These are phyloP conservation scores for Aleiodes leptofemur DNA, from an alignment of 2,888 invertebrate species.

Conservation along the genomic window DNA sequence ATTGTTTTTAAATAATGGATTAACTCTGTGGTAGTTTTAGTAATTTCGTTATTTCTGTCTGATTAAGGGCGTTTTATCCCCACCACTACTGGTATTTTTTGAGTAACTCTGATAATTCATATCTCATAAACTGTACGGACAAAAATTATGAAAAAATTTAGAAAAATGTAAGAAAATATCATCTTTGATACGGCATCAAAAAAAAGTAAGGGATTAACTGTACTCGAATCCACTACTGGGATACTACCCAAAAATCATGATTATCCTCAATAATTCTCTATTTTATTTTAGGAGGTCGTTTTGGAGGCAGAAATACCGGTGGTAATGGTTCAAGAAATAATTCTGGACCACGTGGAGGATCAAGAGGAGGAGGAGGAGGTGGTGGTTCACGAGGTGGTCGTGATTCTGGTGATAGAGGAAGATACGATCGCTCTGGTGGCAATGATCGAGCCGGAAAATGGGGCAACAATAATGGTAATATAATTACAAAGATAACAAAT, in stretches of 20 bases:
- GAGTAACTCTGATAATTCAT: too few species aligned
- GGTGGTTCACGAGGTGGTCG: constrained; percentile 65
- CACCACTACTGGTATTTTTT: too few species aligned
- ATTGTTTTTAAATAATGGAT: too few species aligned
- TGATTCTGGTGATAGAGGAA: constrained; percentile 67
- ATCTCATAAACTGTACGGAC: too few species aligned
- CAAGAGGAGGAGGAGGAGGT: constrained; percentile 63
- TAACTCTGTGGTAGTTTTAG: too few species aligned
- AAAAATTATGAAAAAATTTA: too few species aligned
- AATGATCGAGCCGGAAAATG: constrained; percentile 68
- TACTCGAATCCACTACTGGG: too few species aligned
- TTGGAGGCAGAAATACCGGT: constrained; percentile 64
- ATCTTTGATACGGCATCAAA: too few species aligned
- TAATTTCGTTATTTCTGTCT: too few species aligned
- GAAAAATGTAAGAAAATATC: too few species aligned
- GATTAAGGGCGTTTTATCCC: too few species aligned
- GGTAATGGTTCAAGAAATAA: constrained; percentile 57
- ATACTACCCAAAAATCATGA: background rate
- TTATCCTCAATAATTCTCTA: background rate
- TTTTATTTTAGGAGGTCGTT: constrained; percentile 66
- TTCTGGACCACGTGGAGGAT: constrained; percentile 61
- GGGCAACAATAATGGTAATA: constrained; percentile 62
- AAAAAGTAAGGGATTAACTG: too few species aligned
- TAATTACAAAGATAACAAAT: background rate
- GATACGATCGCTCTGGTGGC: constrained; percentile 66